These are phyloP conservation scores for Brachionus plicatilis DNA, from an alignment of 1,140 invertebrate genomes.

Conservation along the genomic window DNA sequence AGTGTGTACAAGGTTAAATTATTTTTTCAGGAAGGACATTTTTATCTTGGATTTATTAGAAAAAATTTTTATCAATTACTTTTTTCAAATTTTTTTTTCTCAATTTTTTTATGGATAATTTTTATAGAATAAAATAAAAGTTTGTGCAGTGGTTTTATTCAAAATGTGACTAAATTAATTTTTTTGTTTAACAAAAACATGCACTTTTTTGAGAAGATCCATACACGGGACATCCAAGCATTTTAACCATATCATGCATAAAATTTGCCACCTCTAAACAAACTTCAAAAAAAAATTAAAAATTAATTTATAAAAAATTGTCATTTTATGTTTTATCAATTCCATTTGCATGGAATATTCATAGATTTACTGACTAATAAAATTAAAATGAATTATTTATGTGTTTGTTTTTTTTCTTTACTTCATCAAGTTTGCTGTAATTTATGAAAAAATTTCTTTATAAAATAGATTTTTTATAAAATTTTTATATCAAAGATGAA, in stretches of 20 bases:
- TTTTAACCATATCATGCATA: neutral
- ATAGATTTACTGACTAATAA: too few species aligned
- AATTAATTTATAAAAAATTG: neutral
- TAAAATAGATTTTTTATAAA: too few species aligned
- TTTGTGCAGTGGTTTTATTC: neutral
- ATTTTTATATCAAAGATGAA: too few species aligned
- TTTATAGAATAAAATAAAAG: neutral
- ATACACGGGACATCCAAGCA: constrained; percentile 15
- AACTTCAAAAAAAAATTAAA: neutral
- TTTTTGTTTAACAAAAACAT: constrained; percentile 5
- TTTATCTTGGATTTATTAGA: too few species aligned
- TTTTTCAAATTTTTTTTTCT: neutral
- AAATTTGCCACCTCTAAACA: neutral
- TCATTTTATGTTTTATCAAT: too few species aligned
- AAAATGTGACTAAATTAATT: neutral
- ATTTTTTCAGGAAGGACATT: neutral
- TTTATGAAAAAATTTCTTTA: too few species aligned
- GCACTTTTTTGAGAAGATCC: constrained; percentile 5
- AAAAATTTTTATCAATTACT: too few species aligned
- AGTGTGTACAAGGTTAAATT: constrained; percentile 11
- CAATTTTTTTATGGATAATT: neutral
- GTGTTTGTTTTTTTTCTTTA: too few species aligned
- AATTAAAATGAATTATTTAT: too few species aligned
- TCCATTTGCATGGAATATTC: too few species aligned
- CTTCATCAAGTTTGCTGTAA: too few species aligned